These are phyloP conservation scores for Apomyelois bistriatella DNA, from an alignment of 2,888 invertebrate species.

Conservation along the genomic window DNA sequence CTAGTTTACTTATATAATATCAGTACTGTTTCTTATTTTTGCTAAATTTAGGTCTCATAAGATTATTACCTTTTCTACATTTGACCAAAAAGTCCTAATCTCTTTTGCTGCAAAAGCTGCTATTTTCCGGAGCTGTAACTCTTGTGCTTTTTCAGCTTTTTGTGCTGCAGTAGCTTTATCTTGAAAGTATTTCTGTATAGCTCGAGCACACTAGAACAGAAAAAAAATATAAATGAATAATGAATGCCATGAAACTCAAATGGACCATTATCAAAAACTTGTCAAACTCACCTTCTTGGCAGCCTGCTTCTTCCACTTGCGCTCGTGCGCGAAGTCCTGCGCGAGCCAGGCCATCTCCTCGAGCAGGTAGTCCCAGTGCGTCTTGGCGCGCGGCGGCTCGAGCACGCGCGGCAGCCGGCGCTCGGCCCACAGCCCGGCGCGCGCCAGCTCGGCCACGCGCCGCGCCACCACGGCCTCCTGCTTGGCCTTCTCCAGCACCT, in stretches of 20 bases:
- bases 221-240: not conserved
- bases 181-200: conserved; percentile 95
- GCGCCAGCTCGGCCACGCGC: conserved; percentile 93
- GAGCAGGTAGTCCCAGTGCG: conserved; percentile 98
- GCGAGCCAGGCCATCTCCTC: conserved; percentile 99
- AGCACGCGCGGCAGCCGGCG: conserved; percentile 94
- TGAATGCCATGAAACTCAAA: too few species aligned
- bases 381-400: conserved; percentile 93
- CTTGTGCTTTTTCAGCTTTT: conserved; percentile 95
- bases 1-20: too few species aligned
- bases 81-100: conserved; percentile 96
- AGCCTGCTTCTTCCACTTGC: conserved; percentile 98
- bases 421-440: conserved; percentile 97
- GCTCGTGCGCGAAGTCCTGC: conserved; percentile 97
- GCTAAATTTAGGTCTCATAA: too few species aligned
- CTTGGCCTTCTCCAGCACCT: conserved; percentile 66
- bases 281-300: conserved; percentile 87
- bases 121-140: conserved; percentile 89
- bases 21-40: too few species aligned
- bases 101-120: conserved; percentile 96
- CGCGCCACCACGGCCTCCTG: conserved; percentile 96
- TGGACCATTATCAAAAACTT: too few species aligned
- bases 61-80: conserved; percentile 93
- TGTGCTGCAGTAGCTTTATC: conserved; percentile 94
- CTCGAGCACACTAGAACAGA: conserved; percentile 85